These are phyloP conservation scores for Pelusios castaneus DNA, from an alignment of 2,113 vertebrate genomes.

Conservation along the genomic window DNA sequence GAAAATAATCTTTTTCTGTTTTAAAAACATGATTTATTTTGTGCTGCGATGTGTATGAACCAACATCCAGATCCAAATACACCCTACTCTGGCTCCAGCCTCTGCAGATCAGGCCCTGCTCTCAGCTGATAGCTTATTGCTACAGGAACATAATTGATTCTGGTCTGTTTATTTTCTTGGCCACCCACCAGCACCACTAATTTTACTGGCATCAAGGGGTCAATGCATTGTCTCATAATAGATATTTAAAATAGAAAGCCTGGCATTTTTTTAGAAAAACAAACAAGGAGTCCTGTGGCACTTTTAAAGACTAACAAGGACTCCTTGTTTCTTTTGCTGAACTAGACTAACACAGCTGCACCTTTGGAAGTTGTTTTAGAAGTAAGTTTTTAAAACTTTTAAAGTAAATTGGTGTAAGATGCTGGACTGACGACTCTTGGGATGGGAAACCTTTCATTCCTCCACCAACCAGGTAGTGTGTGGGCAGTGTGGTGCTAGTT, in stretches of 20 bases:
- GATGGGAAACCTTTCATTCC: not conserved
- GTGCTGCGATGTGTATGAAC: accelerated
- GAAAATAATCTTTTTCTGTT: not conserved
- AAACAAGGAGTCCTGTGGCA: no score
- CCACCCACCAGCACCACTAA: not conserved
- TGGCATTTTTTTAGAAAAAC: not conserved
- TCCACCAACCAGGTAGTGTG: not conserved
- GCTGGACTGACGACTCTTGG: not conserved
- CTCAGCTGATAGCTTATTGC: not conserved
- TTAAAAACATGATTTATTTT: not conserved
- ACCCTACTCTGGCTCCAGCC: not conserved
- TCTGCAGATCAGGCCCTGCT: not conserved
- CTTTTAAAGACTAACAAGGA: no score
- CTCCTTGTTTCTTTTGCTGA: no score
- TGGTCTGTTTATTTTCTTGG: not conserved
- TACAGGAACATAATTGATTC: accelerated
- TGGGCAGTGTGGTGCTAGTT: no score
- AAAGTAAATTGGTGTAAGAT: not conserved
- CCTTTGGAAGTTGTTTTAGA: no score
- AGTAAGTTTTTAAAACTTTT: no score
- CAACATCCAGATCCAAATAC: not conserved
- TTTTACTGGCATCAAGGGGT: not conserved
- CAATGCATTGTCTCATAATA: not conserved
- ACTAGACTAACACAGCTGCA: no score
- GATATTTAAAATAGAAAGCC: not conserved